Base-by-base conservation (phyloP, 2,888 invertebrate species). In the Brachyptera risi region DNA sequence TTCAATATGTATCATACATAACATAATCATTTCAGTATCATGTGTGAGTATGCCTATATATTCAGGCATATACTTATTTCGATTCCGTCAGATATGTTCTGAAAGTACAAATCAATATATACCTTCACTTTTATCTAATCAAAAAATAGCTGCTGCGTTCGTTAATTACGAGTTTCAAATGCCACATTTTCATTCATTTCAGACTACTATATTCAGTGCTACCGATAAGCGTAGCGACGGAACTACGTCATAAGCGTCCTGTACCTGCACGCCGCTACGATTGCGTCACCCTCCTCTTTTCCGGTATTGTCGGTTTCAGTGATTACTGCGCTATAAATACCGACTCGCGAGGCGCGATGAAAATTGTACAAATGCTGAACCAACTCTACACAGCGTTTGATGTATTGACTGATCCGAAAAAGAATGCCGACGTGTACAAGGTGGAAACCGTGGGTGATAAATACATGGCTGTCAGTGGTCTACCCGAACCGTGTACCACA, bases 361-460 rank as follows among this genome's bases (percentile, higher is more conserved):
- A 94, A 79, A 96, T 96, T 66, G 96, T 96, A 7, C 85, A 90
- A 75, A 89, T 96, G 84, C 83, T 96, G 54, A 96, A 96, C 75
- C 88, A 91, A 72, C 81, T 96, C 66, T 96, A 96, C 74, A 96
- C 94, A 0, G 89, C 93, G 2, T 96, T 96, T 71, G 96, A 96
- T 76, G 92, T 90, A 40, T 81, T 96, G 42, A 93, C 96, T 9
- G 95, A 96, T 76, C 92, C 93, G 3, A 91, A 89, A 72, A 86
- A 88, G 68, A 95, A 96, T 77, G 91, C 94, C 37, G 92, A 96
- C 74, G 92, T 96, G 57, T 96, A 95, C 73, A 96, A 96, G 88
- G 96, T 97, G 63, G 96, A 97, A 78, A 97, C 96, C 11, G 94
- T 96, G 21, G 96, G 96, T 63, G 96, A 96, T 76, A 96, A 96